Base-by-base conservation (phyloP, 2,888 invertebrate genomes). In the Sarcophaga subvicina region DNA sequence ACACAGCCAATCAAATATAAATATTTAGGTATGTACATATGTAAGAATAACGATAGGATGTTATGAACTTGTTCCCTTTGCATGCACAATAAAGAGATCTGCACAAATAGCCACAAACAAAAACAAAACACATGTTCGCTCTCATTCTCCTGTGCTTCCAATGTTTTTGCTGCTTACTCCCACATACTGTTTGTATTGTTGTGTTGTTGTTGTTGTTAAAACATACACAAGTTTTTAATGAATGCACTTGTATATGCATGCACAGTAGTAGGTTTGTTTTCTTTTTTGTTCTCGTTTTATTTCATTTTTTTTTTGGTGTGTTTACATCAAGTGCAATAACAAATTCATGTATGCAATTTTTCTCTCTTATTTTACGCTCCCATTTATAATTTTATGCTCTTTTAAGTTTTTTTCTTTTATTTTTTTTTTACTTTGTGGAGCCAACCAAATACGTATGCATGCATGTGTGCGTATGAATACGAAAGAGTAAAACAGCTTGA, bases 1-100 rank as follows among this genome's bases (percentile, higher is more conserved):
- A 75, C 10, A 12, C 49, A 54, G 22, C 11, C 22, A 63, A 20
- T 47, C 17, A 62, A 45, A 11, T 66, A 62, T 49, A 47, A 8
- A 59, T 60, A 6, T 20, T 17, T 10, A 62, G 1, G 10, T 20
- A 11, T 62, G 62, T 62, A 62, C n/a, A 6, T 22, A 20, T 8
- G n/a, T 45, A 67, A 67, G 59, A 66, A 59, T 59, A 69, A 67
- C 49, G 71, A 71, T 81, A 79, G 82, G 81, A 83, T 83, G 75
- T 81, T 84, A 77, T 87, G 87, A 87, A 87, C 87, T 87, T 87
- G 87, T 87, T 87, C 87, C 87, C 84, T 87, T 87, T 87, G 84
- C 81, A 84, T 71, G 66, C 67, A 71, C 54, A 82, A 54, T 54
- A 54, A 79, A 81, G 60, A 71, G 54, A 73, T 69, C 71, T 82